Evolutionary conservation across 2,113 vertebrate genomes (phyloP).

Genomic region (Saccopteryx leptura): DNA sequence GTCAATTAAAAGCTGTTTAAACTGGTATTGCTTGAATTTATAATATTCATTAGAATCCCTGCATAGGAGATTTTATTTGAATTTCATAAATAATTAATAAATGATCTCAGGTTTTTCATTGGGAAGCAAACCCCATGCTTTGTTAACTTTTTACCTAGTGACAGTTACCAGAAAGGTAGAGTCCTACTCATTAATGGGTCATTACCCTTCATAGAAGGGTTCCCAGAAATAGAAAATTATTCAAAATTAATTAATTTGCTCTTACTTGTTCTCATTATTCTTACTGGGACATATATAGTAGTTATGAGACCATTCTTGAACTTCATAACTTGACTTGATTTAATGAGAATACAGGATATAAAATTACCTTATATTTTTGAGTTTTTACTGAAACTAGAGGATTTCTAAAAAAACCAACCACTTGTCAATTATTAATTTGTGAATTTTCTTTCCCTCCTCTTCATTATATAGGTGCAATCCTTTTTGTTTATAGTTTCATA

Average conservation of each 20-base stretch:
- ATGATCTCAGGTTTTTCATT: neutral
- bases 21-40: constrained; percentile 9
- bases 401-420: neutral
- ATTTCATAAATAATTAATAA: constrained; percentile 58
- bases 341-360: neutral
- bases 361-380: neutral
- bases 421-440: neutral
- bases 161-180: neutral
- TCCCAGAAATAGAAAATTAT: neutral
- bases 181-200: neutral
- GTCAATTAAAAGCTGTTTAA: constrained; percentile 48
- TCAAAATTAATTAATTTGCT: constrained; percentile 32
- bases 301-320: neutral
- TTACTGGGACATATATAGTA: neutral
- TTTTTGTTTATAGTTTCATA: neutral
- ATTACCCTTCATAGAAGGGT: neutral
- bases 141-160: neutral
- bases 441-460: neutral
- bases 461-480: neutral
- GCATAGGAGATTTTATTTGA: constrained; percentile 5
- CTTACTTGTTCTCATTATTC: neutral
- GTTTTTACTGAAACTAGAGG: neutral
- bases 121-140: neutral
- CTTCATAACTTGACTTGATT: neutral
- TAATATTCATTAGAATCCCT: neutral